A percentile compares a stretch with the other conserved stretches of the same genome.
These are phyloP conservation scores for Ephialtes manifestator DNA, from an alignment of 2,888 invertebrate genomes.

Conservation along the genomic window DNA sequence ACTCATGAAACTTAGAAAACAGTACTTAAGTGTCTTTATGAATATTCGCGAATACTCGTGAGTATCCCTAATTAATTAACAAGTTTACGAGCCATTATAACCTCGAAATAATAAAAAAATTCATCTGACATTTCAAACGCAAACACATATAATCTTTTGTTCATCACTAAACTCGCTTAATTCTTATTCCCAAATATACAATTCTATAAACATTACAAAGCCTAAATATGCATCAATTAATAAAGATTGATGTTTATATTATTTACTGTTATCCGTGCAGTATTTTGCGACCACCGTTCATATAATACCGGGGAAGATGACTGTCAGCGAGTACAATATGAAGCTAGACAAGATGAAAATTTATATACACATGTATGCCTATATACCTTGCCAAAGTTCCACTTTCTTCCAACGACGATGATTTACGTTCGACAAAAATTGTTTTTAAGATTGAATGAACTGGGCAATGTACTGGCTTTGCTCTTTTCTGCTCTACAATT, in stretches of 20 bases:
- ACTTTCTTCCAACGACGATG: constrained; percentile 60
- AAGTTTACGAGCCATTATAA: too few relatives aligned
- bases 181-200: neutral
- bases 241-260: neutral
- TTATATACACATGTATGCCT: constrained; percentile 29
- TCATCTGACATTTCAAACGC: too few relatives aligned
- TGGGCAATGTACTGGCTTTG: constrained; percentile 26
- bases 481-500: constrained; percentile 50
- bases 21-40: too few relatives aligned
- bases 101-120: too few relatives aligned
- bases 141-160: neutral
- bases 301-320: neutral
- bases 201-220: neutral
- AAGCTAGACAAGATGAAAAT: constrained; percentile 9
- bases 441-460: constrained; percentile 76
- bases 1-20: too few relatives aligned
- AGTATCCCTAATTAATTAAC: too few relatives aligned
- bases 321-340: neutral
- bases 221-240: neutral
- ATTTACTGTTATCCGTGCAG: neutral
- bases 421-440: constrained; percentile 74
- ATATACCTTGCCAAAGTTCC: constrained; percentile 41
- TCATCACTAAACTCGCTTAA: neutral
- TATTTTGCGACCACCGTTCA: neutral
- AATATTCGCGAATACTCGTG: too few relatives aligned